These are phyloP conservation scores for Suricata suricatta DNA, from an alignment of 2,113 vertebrate genomes.

Conservation along the genomic window DNA sequence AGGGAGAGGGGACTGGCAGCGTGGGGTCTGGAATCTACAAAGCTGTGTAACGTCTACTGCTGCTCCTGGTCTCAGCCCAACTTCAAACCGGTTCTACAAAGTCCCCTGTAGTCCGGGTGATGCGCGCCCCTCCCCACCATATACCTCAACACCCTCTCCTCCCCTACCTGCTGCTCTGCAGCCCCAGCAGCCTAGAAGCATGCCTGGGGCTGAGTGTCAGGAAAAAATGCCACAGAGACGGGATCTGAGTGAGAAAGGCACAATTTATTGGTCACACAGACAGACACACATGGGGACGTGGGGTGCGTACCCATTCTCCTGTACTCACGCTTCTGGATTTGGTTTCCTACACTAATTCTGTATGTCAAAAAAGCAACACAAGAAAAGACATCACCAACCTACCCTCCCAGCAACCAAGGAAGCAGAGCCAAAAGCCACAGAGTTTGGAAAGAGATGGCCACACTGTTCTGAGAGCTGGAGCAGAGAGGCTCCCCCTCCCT, in stretches of 20 bases:
- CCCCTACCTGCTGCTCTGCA: neutral
- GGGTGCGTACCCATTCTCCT: neutral
- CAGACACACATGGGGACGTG: neutral
- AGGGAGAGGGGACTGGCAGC: rapidly evolving
- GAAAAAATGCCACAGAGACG: neutral
- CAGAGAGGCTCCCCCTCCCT: neutral
- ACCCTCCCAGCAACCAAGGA: neutral
- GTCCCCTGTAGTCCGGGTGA: neutral
- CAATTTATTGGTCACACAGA: slow-evolving; percentile 64
- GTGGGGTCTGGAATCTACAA: neutral
- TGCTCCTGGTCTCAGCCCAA: neutral
- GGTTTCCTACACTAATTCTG: neutral
- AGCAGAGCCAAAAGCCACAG: neutral
- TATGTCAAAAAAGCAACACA: slow-evolving; percentile 56
- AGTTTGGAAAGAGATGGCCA: neutral
- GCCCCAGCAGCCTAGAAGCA: too few relatives aligned
- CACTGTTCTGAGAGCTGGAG: too few relatives aligned
- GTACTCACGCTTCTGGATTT: neutral
- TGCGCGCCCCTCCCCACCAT: neutral
- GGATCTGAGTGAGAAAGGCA: slow-evolving; percentile 20
- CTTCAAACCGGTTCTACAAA: too few relatives aligned
- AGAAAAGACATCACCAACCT: neutral
- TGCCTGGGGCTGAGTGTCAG: neutral
- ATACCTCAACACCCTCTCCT: neutral
- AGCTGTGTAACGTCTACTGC: neutral